Percentiles rank a stretch among this genome's conserved stretches.
These are phyloP conservation scores for Drosophila fulvimacula DNA, from an alignment of 2,888 invertebrate species.

Conservation along the genomic window DNA sequence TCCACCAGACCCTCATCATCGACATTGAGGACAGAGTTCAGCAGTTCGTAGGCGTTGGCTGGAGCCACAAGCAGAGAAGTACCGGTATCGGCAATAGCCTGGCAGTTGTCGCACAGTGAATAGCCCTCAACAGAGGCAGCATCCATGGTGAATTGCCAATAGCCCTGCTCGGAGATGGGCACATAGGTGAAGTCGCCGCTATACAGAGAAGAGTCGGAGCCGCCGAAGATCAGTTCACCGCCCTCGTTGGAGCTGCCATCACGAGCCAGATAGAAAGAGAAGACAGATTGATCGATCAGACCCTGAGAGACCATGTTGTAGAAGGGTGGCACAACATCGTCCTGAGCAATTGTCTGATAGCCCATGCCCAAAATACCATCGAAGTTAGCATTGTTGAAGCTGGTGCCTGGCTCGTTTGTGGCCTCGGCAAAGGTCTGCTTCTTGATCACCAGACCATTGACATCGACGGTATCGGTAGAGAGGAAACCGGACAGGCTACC, in stretches of 20 bases:
- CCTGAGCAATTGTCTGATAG: slow-evolving; percentile 93
- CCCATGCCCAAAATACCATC: slow-evolving; percentile 98
- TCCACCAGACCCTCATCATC: slow-evolving; percentile 86
- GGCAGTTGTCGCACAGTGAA: slow-evolving; percentile 86
- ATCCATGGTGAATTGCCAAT: slow-evolving; percentile 98
- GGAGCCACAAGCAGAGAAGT: slow-evolving; percentile 95
- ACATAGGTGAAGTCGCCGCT: slow-evolving; percentile 88
- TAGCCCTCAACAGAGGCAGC: slow-evolving; percentile 86
- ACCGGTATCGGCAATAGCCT: slow-evolving; percentile 96
- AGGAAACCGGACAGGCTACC: slow-evolving; percentile 97
- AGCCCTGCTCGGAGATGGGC: slow-evolving; percentile 92
- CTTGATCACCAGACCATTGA: slow-evolving; percentile 88
- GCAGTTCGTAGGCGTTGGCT: slow-evolving; percentile 18
- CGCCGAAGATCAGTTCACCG: slow-evolving; percentile 96
- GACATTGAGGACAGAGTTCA: slow-evolving; percentile 30
- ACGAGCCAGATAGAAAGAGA: slow-evolving; percentile 95
- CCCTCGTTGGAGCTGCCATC: slow-evolving; percentile 85
- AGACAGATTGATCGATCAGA: slow-evolving; percentile 89
- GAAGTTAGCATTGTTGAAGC: slow-evolving; percentile 98
- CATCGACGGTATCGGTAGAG: slow-evolving; percentile 92
- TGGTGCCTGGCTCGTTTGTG: slow-evolving; percentile 93
- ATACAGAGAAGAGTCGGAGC: slow-evolving; percentile 96
- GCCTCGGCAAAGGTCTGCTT: slow-evolving; percentile 98
- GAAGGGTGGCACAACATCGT: slow-evolving; percentile 94
- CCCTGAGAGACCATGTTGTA: slow-evolving; percentile 94